Evolutionary conservation across 2,888 invertebrate genomes (phyloP).

Genomic region (Lysandra coridon): DNA sequence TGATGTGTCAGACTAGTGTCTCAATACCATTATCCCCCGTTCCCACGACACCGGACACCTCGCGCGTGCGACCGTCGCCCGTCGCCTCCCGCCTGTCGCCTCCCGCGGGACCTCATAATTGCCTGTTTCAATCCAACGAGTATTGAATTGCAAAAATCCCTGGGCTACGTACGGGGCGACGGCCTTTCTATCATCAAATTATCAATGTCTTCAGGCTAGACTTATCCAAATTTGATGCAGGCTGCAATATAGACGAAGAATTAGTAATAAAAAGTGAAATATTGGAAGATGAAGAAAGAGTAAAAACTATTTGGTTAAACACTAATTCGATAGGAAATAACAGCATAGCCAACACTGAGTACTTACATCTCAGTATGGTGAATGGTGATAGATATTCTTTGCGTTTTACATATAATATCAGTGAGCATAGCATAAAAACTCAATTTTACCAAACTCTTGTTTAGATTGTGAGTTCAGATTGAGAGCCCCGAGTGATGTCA

Average conservation of each 20-base stretch:
- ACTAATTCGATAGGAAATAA: not conserved
- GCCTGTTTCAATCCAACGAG: conserved; percentile 33
- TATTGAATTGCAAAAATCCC: conserved; percentile 36
- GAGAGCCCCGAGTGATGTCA: not conserved
- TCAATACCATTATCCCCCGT: conserved; percentile 32
- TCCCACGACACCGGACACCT: conserved; percentile 48
- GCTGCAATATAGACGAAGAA: no score
- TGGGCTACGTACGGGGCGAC: conserved; percentile 1
- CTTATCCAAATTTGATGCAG: no score
- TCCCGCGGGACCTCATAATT: conserved; percentile 38
- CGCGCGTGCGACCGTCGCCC: conserved; percentile 45
- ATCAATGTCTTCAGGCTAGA: not conserved
- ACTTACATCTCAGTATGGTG: no score
- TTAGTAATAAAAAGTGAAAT: not conserved
- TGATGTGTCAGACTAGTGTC: conserved; percentile 9
- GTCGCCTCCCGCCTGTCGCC: conserved; percentile 45
- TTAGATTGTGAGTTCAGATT: not conserved
- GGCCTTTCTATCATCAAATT: conserved; percentile 3
- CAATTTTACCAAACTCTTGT: not conserved
- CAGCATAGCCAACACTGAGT: no score
- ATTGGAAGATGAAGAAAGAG: no score
- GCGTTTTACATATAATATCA: no score
- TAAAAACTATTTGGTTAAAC: not conserved
- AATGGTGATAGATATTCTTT: no score
- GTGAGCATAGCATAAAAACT: not conserved